Evolutionary conservation across 1,140 invertebrate genomes (phyloP), one percentile per base, ranked within the genome.

Genomic region (Formica selysi): DNA sequence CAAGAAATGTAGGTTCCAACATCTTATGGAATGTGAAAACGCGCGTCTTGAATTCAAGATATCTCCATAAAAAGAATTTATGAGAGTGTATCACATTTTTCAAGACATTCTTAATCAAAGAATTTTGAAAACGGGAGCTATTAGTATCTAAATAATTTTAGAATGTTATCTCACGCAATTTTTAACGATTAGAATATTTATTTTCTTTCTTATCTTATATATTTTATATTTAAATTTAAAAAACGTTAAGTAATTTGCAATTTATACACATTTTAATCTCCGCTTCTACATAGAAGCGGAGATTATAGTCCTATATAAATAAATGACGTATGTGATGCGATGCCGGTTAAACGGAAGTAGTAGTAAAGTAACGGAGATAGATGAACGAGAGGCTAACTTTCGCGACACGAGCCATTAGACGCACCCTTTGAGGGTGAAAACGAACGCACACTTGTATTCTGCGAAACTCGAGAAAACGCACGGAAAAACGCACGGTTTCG

Each of bases 331-430:
- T 44, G 68, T 22, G 38, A 61, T 61, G 68, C 38, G 51, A 83
- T 73, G 32, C 16, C 32, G 38, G 26, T 48, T 48, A 73, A 74
- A 74, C n/a, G 78, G 76, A 65, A 59, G 51, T 41, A 64, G 38
- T 51, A n/a, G 61, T 51, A 61, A 67, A 67, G 36, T 41, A 8
- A 29, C 22, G 29, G 48, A 84, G 70, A 26, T 26, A 10, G 70
- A 62, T 41, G 26, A 70, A 67, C 70, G 32, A 70, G 64, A 71
- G 32, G 3, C 32, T 36, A 71, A 90, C 32, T 90, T 90, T 78
- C 68, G 22, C 71, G 54, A 87, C 74, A 79, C 74, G 78, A 87
- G 29, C 78, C 89, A 87, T 90, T 89, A 90, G 71, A 90, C 41
- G 61, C 62, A 68, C 16, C 61, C 76, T 89, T 90, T 87, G 86